Evolutionary conservation across 1,140 invertebrate species (phyloP).

Genomic region (Acromyrmex heyeri): DNA sequence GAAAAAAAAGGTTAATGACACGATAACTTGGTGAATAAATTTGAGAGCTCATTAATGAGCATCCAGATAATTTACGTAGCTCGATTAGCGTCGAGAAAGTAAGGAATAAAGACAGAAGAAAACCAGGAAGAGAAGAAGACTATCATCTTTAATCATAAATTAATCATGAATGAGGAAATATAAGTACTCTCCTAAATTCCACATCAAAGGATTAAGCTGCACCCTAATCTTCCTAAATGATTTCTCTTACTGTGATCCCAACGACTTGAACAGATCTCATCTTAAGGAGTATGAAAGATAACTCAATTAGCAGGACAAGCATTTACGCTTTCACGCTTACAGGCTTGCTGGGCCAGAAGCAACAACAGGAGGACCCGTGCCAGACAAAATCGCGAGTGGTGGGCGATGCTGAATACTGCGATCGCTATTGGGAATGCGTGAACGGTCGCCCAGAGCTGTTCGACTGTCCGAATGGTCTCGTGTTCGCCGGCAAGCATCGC

Average conservation of each 20-base stretch:
- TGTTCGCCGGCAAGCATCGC: slow-evolving; percentile 95
- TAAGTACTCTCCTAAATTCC: background rate
- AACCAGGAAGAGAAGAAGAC: background rate
- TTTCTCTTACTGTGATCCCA: background rate
- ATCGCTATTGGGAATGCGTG: slow-evolving; percentile 95
- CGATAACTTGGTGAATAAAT: slow-evolving; percentile 37
- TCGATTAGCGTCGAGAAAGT: slow-evolving; percentile 34
- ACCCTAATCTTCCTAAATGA: background rate
- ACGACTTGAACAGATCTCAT: background rate
- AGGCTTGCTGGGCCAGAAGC: slow-evolving; percentile 82
- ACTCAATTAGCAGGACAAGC: background rate
- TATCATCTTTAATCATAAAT: slow-evolving; percentile 17
- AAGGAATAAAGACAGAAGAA: background rate
- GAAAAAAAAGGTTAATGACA: slow-evolving; percentile 10
- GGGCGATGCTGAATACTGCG: slow-evolving; percentile 93
- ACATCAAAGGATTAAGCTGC: background rate
- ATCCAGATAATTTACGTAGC: slow-evolving; percentile 21
- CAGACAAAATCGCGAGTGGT: slow-evolving; percentile 92
- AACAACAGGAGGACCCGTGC: slow-evolving; percentile 91
- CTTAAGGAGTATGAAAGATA: background rate
- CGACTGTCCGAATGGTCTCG: slow-evolving; percentile 96
- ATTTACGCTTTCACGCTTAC: slow-evolving; percentile 26
- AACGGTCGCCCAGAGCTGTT: slow-evolving; percentile 92
- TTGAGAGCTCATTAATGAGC: slow-evolving; percentile 27
- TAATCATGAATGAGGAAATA: slow-evolving; percentile 18